phyloP scores from a whole-genome alignment of 37 sponge, comb jelly and placozoan species.

The Ephydatia muelleri region DNA sequence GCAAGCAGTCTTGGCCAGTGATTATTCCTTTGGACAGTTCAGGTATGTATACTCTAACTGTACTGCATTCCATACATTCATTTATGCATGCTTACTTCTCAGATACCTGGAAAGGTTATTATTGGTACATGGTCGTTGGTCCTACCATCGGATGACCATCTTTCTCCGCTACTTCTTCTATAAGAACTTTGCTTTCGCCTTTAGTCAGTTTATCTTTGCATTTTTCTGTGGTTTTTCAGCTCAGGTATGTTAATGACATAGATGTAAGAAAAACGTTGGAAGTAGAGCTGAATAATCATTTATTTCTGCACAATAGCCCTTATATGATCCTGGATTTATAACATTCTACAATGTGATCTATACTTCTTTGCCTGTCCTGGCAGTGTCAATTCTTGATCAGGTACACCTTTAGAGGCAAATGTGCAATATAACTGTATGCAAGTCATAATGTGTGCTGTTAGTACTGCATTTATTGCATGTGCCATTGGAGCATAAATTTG shows the following conservation, averaged over 20 bases:
- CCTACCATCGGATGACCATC: slow-evolving; percentile 96
- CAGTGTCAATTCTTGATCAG: slow-evolving; percentile 92
- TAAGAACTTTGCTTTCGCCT: slow-evolving; percentile 98
- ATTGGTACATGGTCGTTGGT: slow-evolving; percentile 97
- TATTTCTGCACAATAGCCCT: slow-evolving; percentile 52
- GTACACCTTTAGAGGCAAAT: too few species aligned
- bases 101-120: slow-evolving; percentile 91
- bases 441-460: too few species aligned
- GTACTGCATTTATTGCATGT: neutral
- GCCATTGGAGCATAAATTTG: too few species aligned
- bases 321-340: slow-evolving; percentile 87
- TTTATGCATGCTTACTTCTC: too few species aligned
- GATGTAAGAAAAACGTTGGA: neutral
- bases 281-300: neutral
- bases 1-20: slow-evolving; percentile 97
- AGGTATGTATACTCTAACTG: slow-evolving; percentile 25
- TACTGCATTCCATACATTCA: too few species aligned
- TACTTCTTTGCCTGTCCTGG: slow-evolving; percentile 91
- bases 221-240: slow-evolving; percentile 98
- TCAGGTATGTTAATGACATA: slow-evolving; percentile 74
- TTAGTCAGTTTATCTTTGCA: slow-evolving; percentile 92
- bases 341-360: slow-evolving; percentile 96
- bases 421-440: neutral
- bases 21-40: slow-evolving; percentile 98
- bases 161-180: slow-evolving; percentile 97